Conservation (phyloP, 2,113 vertebrate genomes). For the Catagonus wagneri region DNA sequence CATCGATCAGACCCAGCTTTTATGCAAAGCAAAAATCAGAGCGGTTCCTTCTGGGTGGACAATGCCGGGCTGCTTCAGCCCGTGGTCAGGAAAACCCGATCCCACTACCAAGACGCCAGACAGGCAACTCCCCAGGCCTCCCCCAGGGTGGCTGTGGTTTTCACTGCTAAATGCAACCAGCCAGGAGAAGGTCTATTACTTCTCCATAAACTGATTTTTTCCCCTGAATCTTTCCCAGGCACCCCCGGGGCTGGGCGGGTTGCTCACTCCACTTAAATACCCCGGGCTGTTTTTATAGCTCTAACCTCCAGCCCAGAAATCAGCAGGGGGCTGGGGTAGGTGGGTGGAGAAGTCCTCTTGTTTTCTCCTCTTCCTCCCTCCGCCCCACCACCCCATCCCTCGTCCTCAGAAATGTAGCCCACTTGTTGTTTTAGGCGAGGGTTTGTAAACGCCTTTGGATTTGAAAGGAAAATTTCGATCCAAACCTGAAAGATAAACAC, state of each 20-base stretch:
- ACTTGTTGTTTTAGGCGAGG: slow-evolving; percentile 73
- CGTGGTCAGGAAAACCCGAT: not conserved
- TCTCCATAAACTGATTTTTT: slow-evolving; percentile 29
- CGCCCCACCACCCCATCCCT: not conserved
- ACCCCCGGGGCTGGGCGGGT: not conserved
- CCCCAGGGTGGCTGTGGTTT: not conserved
- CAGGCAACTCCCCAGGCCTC: not conserved
- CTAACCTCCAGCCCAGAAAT: not conserved
- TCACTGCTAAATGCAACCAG: not conserved
- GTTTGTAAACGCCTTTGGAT: slow-evolving; percentile 67
- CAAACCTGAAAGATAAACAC: slow-evolving; percentile 59
- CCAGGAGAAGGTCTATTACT: slow-evolving; percentile 48
- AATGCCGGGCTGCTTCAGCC: rapidly evolving
- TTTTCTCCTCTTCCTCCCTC: not conserved
- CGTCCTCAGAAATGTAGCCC: slow-evolving; percentile 55
- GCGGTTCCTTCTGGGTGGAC: not conserved
- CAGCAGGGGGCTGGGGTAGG: not conserved
- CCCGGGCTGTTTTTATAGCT: slow-evolving; percentile 41
- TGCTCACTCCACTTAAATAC: slow-evolving; percentile 15
- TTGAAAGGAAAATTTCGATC: slow-evolving; percentile 68
- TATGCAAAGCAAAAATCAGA: not conserved
- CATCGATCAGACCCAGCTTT: not conserved
- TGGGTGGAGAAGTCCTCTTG: not conserved
- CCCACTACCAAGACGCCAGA: not conserved
- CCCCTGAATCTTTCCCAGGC: not conserved